Conservation (phyloP, 2,113 vertebrate genomes). For the Hippopotamus amphibius region DNA sequence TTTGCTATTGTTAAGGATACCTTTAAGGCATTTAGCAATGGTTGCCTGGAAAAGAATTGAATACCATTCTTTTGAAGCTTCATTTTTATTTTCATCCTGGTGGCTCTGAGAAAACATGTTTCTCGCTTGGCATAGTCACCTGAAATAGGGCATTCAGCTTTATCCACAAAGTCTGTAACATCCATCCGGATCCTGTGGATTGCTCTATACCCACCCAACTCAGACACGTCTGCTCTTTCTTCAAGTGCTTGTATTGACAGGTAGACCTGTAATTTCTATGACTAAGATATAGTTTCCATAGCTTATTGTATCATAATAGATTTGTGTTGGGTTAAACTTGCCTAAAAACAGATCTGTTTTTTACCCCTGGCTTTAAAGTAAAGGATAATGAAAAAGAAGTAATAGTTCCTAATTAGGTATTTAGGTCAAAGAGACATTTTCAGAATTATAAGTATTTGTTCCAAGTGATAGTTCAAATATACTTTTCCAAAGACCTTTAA, state of each 20-base stretch:
- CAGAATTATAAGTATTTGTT: conserved; percentile 59
- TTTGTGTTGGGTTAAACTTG: conserved; percentile 43
- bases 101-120: neutral
- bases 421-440: conserved; percentile 50
- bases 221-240: neutral
- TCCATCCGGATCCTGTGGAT: neutral
- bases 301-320: conserved; percentile 18
- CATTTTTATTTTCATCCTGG: neutral
- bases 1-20: neutral
- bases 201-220: neutral
- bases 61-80: neutral
- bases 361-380: neutral
- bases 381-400: conserved; percentile 53
- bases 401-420: conserved; percentile 48
- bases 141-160: neutral
- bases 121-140: conserved; percentile 20
- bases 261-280: neutral
- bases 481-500: conserved; percentile 40
- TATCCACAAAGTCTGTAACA: neutral
- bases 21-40: neutral
- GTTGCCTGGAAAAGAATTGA: conserved; percentile 13
- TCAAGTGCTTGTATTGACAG: conserved; percentile 2
- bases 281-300: conserved; percentile 25
- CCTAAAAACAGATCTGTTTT: conserved; percentile 1
- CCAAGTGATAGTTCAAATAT: conserved; percentile 11